Conservation (phyloP, 2,113 vertebrate genomes). For the Aspiorhynchus laticeps region DNA sequence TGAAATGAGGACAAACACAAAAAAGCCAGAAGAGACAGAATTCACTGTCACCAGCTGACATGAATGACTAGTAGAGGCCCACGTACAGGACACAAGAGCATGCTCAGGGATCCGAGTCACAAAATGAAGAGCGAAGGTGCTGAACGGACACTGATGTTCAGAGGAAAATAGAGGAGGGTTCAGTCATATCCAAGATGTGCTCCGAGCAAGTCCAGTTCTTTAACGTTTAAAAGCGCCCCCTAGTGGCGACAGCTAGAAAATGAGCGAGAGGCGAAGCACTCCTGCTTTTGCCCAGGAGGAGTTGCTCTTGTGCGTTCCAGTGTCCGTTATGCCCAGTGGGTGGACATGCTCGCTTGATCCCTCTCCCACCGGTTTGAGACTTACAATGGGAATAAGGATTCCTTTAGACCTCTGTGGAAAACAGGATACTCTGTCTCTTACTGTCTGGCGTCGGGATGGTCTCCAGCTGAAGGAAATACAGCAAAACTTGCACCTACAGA, state of each 20-base stretch:
- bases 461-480: constrained; percentile 97
- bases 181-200: constrained; percentile 32
- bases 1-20: neutral
- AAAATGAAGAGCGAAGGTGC: constrained; percentile 28
- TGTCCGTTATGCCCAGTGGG: constrained; percentile 5
- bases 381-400: constrained; percentile 19
- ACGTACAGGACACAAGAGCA: neutral
- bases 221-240: constrained; percentile 56
- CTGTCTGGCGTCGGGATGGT: constrained; percentile 95
- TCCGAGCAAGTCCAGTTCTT: constrained; percentile 45
- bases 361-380: constrained; percentile 27
- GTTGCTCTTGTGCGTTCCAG: constrained; percentile 33
- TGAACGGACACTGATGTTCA: constrained; percentile 16
- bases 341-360: constrained; percentile 36
- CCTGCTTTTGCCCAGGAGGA: constrained; percentile 48
- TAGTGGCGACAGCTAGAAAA: constrained; percentile 54
- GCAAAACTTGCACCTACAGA: constrained; percentile 92
- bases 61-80: constrained; percentile 18
- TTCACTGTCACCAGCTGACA: constrained; percentile 11
- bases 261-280: constrained; percentile 47
- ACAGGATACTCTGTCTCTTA: constrained; percentile 97
- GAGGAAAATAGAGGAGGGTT: constrained; percentile 28
- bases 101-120: constrained; percentile 20
- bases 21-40: neutral
- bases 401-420: constrained; percentile 94